Evolutionary conservation across 2,888 invertebrate genomes (phyloP).

Genomic region (Cephonodes hylas): DNA sequence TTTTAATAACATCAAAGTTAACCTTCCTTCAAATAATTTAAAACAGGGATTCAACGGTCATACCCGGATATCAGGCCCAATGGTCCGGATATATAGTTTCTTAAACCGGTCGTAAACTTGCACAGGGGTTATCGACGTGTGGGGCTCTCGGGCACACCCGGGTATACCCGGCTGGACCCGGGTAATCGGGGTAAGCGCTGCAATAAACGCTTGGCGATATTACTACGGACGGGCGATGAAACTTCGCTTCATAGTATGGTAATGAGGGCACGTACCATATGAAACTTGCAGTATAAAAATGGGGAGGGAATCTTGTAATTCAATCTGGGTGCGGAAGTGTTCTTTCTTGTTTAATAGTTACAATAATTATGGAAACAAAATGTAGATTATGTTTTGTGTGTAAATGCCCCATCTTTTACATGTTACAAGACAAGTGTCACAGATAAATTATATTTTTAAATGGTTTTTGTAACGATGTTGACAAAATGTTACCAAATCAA

Average conservation of each 20-base stretch:
- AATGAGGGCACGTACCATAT: no score
- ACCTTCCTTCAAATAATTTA: background rate
- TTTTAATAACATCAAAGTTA: background rate
- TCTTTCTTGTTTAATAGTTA: no score
- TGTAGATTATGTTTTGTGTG: no score
- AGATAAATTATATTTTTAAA: no score
- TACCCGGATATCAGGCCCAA: constrained; percentile 8
- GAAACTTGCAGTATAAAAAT: no score
- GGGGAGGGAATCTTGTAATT: background rate
- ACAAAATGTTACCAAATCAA: no score
- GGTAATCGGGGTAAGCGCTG: background rate
- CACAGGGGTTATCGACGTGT: constrained; percentile 13
- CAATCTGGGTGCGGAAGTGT: background rate
- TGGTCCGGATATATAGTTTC: background rate
- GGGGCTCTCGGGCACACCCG: constrained; percentile 12
- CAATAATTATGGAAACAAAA: no score
- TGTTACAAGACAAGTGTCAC: no score
- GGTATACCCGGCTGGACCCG: background rate
- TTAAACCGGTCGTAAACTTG: constrained; percentile 12
- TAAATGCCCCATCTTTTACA: no score
- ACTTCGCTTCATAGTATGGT: background rate
- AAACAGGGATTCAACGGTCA: background rate
- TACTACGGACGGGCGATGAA: background rate
- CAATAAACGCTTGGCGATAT: background rate
- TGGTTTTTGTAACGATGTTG: no score